Evolutionary conservation across 2,888 invertebrate genomes (phyloP).

Genomic region (Apamea anceps): DNA sequence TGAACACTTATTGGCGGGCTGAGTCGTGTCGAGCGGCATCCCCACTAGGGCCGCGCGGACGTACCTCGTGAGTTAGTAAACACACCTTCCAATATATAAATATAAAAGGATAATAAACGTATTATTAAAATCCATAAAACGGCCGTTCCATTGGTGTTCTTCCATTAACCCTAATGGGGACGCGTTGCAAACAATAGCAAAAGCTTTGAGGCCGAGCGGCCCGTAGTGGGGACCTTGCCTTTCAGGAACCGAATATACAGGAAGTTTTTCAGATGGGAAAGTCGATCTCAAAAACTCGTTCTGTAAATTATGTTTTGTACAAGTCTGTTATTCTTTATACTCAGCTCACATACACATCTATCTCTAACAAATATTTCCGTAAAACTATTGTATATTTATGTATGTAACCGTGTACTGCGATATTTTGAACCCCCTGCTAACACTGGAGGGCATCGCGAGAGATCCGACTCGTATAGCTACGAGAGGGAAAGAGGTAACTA

Average conservation of each 20-base stretch:
- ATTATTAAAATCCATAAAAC: too few species aligned
- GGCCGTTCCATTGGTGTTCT: too few species aligned
- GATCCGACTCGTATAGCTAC: slow-evolving; percentile 91
- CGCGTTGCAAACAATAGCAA: too few species aligned
- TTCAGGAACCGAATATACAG: background rate
- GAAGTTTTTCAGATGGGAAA: background rate
- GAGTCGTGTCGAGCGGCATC: background rate
- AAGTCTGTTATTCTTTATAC: slow-evolving; percentile 12
- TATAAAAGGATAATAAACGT: too few species aligned
- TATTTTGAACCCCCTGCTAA: slow-evolving; percentile 85
- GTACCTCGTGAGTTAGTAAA: too few species aligned
- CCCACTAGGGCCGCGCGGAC: too few species aligned
- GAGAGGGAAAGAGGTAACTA: slow-evolving; percentile 93
- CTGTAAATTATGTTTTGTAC: background rate
- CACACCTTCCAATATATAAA: too few species aligned
- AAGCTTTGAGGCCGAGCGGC: too few species aligned
- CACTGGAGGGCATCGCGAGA: slow-evolving; percentile 85
- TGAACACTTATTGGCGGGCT: background rate
- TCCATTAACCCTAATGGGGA: too few species aligned
- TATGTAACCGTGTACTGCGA: slow-evolving; percentile 78
- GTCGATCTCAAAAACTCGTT: background rate
- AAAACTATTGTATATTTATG: slow-evolving; percentile 20
- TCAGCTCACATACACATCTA: slow-evolving; percentile 2
- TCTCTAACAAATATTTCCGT: background rate
- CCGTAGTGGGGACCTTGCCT: too few species aligned